A percentile compares a stretch with the other conserved stretches of the same genome.
Evolutionary conservation across 2,797 vertebrate species (phyloP).

Genomic region (Aselliscus stoliczkanus): DNA sequence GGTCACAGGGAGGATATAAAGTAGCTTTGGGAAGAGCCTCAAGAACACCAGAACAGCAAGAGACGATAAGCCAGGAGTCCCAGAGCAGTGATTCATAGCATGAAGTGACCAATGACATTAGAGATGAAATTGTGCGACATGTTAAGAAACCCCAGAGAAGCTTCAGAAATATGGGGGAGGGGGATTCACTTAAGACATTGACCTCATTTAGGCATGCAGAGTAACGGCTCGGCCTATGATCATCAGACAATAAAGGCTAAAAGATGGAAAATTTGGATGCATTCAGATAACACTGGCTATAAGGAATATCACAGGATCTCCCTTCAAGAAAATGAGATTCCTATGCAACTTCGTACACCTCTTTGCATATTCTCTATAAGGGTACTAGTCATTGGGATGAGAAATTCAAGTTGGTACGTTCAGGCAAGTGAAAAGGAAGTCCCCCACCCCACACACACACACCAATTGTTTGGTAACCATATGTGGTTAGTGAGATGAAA

Average conservation of each 20-base stretch:
- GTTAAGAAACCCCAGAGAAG: neutral
- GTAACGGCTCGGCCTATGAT: neutral
- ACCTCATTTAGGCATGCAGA: neutral
- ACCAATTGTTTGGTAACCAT: neutral
- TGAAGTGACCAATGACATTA: neutral
- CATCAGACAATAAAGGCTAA: neutral
- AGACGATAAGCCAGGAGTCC: neutral
- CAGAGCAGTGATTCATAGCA: neutral
- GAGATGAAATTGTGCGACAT: neutral
- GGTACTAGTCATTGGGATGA: neutral
- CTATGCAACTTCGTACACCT: neutral
- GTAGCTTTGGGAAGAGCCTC: neutral
- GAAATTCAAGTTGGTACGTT: neutral
- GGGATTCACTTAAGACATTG: neutral
- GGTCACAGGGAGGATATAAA: neutral
- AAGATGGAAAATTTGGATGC: neutral
- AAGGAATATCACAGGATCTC: neutral
- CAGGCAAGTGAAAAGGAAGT: neutral
- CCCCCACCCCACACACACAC: no score
- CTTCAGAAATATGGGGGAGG: neutral
- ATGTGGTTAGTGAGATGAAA: neutral
- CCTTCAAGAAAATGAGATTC: neutral
- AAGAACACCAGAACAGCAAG: neutral
- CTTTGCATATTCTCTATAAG: neutral
- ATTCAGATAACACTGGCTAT: neutral